A percentile compares a stretch with the other conserved stretches of the same genome.
phyloP scores from a whole-genome alignment of 2,113 vertebrate genomes.

The Eurystomus gularis region DNA sequence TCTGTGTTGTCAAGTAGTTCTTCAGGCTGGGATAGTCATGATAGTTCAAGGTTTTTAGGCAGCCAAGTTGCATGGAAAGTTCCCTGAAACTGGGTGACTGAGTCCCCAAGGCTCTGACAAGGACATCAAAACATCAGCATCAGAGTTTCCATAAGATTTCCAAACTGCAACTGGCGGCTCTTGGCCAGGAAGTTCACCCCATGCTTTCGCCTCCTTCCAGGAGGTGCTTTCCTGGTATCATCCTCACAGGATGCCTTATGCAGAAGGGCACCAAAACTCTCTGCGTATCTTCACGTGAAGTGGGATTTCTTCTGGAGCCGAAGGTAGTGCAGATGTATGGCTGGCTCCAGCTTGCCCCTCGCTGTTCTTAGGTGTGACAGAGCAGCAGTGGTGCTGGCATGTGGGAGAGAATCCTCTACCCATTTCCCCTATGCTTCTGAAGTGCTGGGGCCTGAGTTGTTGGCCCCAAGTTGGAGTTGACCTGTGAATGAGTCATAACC shows the following conservation, averaged over 20 bases:
- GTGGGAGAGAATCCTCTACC: fast-evolving
- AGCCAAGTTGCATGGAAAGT: neutral
- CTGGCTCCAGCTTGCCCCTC: neutral
- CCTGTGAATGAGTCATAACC: too few species aligned
- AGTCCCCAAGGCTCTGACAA: neutral
- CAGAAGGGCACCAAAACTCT: neutral
- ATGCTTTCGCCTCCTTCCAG: neutral
- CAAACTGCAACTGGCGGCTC: neutral
- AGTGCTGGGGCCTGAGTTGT: too few species aligned
- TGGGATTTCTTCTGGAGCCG: neutral
- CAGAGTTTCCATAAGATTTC: constrained; percentile 36
- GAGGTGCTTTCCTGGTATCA: neutral
- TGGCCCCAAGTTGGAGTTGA: too few species aligned
- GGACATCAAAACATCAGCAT: neutral
- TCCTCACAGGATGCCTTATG: fast-evolving
- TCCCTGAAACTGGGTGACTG: neutral
- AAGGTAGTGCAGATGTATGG: fast-evolving
- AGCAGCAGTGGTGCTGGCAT: fast-evolving
- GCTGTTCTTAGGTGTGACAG: fast-evolving
- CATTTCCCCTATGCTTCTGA: fast-evolving
- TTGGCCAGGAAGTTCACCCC: neutral
- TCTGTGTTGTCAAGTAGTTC: neutral
- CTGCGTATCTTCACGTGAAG: neutral
- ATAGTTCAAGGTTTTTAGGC: neutral
- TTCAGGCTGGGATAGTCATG: neutral